Evolutionary conservation across 2,797 vertebrate genomes (phyloP).

Genomic region (Thripadectes ignobilis): DNA sequence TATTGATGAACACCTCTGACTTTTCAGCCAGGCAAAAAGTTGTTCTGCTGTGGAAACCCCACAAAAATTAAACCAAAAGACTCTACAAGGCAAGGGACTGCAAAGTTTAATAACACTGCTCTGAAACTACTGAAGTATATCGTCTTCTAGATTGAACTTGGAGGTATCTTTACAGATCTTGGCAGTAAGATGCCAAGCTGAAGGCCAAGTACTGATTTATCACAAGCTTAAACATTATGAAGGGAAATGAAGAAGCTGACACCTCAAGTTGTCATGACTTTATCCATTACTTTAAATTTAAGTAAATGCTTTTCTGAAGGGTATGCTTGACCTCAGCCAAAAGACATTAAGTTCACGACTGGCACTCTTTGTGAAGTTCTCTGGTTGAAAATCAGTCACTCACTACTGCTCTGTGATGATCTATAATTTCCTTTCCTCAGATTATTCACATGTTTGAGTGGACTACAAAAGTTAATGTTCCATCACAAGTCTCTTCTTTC

Average conservation of each 20-base stretch:
- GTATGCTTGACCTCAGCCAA: neutral
- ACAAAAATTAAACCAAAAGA: neutral
- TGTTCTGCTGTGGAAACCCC: neutral
- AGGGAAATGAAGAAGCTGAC: neutral
- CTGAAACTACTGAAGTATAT: neutral
- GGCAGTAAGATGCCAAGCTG: neutral
- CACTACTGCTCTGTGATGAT: neutral
- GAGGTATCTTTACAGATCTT: neutral
- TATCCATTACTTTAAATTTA: neutral
- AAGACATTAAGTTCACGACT: neutral
- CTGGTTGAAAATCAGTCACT: neutral
- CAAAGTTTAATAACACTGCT: neutral
- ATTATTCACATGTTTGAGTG: constrained; percentile 9
- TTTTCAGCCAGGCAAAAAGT: neutral
- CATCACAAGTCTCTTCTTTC: constrained; percentile 6
- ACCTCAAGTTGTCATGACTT: neutral
- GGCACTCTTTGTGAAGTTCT: neutral
- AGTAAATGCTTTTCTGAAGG: neutral
- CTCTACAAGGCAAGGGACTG: neutral
- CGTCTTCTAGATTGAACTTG: rapidly evolving
- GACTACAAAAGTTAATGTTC: constrained; percentile 37
- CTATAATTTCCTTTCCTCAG: neutral
- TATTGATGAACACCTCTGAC: neutral
- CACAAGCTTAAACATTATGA: neutral
- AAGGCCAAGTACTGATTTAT: neutral